phyloP scores from a whole-genome alignment of 2,797 vertebrate species.

The Chelmon rostratus region DNA sequence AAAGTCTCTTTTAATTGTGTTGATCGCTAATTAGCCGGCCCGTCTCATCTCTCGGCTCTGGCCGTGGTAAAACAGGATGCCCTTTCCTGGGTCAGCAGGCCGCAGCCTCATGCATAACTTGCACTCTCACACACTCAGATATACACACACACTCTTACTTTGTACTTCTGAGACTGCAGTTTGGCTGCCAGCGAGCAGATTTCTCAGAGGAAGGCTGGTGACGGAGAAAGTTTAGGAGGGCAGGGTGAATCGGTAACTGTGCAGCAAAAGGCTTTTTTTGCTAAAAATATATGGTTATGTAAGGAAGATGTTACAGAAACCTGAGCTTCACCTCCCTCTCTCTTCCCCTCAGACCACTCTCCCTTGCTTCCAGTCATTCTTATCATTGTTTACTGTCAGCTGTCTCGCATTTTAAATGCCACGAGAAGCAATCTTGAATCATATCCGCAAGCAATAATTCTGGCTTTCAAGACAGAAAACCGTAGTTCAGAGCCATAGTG shows the following conservation, averaged over 20 bases:
- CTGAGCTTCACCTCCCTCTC: background rate
- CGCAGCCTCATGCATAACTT: constrained; percentile 33
- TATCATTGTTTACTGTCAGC: constrained; percentile 36
- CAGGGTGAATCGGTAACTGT: constrained; percentile 29
- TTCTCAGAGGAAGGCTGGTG: constrained; percentile 37
- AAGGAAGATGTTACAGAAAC: constrained; percentile 35
- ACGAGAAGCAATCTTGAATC: constrained; percentile 11
- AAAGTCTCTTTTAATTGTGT: constrained; percentile 73
- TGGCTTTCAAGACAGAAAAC: background rate
- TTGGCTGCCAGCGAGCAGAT: constrained; percentile 40
- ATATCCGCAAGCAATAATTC: constrained; percentile 12
- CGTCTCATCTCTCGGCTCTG: constrained; percentile 51
- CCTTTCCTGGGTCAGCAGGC: constrained; percentile 62
- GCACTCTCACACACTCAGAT: constrained; percentile 6
- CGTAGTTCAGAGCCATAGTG: background rate
- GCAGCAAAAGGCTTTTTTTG: constrained; percentile 17
- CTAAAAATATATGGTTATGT: constrained; percentile 57
- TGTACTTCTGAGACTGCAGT: constrained; percentile 24
- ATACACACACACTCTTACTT: constrained; percentile 15
- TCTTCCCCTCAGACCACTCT: constrained; percentile 7
- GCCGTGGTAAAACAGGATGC: constrained; percentile 57
- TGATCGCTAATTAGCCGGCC: constrained; percentile 69
- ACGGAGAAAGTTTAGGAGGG: constrained; percentile 42
- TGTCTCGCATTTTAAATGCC: constrained; percentile 26
- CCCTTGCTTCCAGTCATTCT: constrained; percentile 9